Evolutionary conservation across 2,888 invertebrate genomes (phyloP), one percentile per base, ranked within the genome.

Genomic region (Mamestra brassicae): DNA sequence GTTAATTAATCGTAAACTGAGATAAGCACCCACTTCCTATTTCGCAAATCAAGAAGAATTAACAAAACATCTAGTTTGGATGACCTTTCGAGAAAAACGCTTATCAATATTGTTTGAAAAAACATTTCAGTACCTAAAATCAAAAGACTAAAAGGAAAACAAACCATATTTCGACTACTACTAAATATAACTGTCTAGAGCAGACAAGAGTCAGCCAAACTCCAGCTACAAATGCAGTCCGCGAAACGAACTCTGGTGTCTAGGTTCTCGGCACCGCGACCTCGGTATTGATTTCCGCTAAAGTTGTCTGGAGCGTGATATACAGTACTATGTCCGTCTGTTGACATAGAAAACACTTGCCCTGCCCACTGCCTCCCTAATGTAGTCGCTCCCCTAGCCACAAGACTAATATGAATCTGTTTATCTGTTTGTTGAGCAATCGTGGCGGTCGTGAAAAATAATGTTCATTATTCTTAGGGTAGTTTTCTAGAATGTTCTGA

Each of bases 211-310:
- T 42, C 52, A 1, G 57, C 38, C 6, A 57, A 70, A 47, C 13
- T 68, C 36, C 15, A 11, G 17, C 26, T 4, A 70, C 57, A 67
- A 52, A 64, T 71, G 61, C 63, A 78, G 52, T 62, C 70, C 26
- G 36, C 58, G 50, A 71, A 71, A 61, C 50, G n/a, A 11, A 61
- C 13, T 60, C 13, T 34, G 73, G 47, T 60, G 62, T 71, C 64
- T 79, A 54, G 54, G 57, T 72, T 68, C 74, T 57, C 55, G 38
- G 67, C 67, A 34, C 36, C 60, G 66, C 67, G 63, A 57, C 75
- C 71, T 70, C 63, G 47, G 75, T 85, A 85, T 85, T 86, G 85
- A 85, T 85, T 85, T 85, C 72, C 78, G 76, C 86, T 85, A 84
- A 85, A 85, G n/a, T 66, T 72, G 85, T 80, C 85, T 86, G 78